Conservation (phyloP, 2,113 vertebrate genomes). For the Chiloscyllium plagiosum region DNA sequence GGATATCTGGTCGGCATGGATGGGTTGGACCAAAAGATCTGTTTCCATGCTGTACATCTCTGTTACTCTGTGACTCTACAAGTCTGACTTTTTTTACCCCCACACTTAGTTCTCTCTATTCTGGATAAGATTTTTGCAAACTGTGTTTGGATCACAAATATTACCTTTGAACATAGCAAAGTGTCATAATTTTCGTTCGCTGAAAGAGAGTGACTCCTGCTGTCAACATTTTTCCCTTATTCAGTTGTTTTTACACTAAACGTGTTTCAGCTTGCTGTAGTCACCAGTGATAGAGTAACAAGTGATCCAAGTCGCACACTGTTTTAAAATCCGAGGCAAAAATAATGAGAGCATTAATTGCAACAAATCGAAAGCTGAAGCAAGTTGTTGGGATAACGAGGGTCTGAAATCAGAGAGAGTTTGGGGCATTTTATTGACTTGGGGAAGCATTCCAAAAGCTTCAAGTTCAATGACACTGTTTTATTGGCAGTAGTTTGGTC, state of each 20-base stretch:
- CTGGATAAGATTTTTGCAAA: neutral
- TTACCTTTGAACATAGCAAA: neutral
- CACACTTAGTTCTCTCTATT: neutral
- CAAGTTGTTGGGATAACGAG: neutral
- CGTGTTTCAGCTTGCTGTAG: neutral
- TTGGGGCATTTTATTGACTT: neutral
- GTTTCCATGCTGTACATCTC: too few species aligned
- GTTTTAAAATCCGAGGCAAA: neutral
- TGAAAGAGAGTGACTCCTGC: neutral
- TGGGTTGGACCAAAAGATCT: too few species aligned
- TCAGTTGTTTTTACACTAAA: neutral
- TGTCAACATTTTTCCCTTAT: neutral
- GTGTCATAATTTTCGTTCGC: neutral
- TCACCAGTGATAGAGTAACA: neutral
- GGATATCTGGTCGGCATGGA: too few species aligned
- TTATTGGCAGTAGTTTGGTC: neutral
- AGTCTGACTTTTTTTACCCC: neutral
- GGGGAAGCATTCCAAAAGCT: neutral
- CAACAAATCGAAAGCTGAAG: neutral
- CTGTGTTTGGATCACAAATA: neutral
- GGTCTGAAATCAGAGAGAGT: neutral
- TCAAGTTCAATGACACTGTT: neutral
- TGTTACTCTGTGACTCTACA: too few species aligned
- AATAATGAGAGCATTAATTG: neutral
- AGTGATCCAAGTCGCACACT: neutral